Evolutionary conservation across 2,888 invertebrate genomes (phyloP).

Genomic region (Clistopyga incitator): DNA sequence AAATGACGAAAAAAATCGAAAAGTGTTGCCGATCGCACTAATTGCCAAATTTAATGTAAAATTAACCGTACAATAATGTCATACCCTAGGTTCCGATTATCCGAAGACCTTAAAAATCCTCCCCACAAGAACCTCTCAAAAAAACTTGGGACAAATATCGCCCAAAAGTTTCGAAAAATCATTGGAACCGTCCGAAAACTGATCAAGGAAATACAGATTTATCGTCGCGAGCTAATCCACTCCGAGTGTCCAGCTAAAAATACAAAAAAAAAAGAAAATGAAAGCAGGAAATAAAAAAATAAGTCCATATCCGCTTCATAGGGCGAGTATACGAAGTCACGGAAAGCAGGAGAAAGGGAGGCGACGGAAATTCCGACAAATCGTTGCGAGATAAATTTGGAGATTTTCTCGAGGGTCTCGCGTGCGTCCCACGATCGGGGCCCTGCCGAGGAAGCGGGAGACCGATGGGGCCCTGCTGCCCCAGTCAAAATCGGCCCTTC

Average conservation of each 20-base stretch:
- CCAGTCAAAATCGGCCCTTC: constrained; percentile 53
- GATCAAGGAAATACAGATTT: constrained; percentile 60
- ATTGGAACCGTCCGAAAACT: no score
- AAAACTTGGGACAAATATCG: no score
- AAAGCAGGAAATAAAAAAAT: constrained; percentile 53
- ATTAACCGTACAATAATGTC: no score
- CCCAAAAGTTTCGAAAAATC: no score
- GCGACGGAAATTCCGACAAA: constrained; percentile 74
- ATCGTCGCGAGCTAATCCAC: constrained; percentile 34
- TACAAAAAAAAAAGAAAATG: constrained; percentile 25
- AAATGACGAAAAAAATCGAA: no score
- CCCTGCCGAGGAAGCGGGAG: constrained; percentile 13
- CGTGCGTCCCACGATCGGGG: constrained; percentile 48
- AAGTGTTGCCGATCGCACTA: no score
- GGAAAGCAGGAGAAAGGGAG: constrained; percentile 8
- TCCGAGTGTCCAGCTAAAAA: constrained; percentile 25
- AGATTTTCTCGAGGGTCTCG: constrained; percentile 72
- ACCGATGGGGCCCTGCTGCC: not conserved
- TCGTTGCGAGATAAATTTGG: constrained; percentile 80
- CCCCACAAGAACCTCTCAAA: no score
- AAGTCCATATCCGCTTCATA: constrained; percentile 64
- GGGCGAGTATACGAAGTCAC: not conserved
- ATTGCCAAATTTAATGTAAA: no score
- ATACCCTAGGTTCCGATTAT: no score
- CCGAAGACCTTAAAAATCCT: no score